phyloP scores from a whole-genome alignment of 2,888 invertebrate genomes.

The Antitype chi region DNA sequence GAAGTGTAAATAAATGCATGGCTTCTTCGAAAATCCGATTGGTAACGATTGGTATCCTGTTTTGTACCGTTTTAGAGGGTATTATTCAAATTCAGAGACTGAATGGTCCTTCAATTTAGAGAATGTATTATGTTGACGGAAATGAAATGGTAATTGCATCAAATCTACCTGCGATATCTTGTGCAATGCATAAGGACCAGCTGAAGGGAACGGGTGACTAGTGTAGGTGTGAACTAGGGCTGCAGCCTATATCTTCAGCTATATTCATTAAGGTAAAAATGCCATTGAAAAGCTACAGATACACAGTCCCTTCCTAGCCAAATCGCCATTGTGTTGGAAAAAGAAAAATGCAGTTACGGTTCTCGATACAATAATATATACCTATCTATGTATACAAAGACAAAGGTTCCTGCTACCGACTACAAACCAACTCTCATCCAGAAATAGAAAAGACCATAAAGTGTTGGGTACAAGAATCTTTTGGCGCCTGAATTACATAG shows the following conservation, averaged over 20 bases:
- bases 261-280: conserved; percentile 10
- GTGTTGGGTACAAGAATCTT: neutral
- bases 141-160: conserved; percentile 41
- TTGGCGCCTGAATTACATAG: neutral
- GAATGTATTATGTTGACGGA: conserved; percentile 23
- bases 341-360: neutral
- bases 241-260: neutral
- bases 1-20: conserved; percentile 59
- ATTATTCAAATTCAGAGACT: conserved; percentile 58
- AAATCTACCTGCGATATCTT: conserved; percentile 48
- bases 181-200: conserved; percentile 33
- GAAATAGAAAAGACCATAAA: neutral
- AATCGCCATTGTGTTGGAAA: neutral
- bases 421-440: neutral
- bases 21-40: conserved; percentile 60
- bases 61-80: conserved; percentile 53
- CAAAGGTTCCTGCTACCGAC: neutral
- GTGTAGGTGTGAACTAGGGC: conserved; percentile 39
- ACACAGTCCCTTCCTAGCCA: neutral
- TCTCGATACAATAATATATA: neutral
- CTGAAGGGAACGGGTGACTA: conserved; percentile 21
- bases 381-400: neutral
- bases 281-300: conserved; percentile 2
- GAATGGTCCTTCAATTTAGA: conserved; percentile 32
- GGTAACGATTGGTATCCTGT: conserved; percentile 53